Base-by-base conservation (phyloP, 2,888 invertebrate species). In the Melieria crassipennis region DNA sequence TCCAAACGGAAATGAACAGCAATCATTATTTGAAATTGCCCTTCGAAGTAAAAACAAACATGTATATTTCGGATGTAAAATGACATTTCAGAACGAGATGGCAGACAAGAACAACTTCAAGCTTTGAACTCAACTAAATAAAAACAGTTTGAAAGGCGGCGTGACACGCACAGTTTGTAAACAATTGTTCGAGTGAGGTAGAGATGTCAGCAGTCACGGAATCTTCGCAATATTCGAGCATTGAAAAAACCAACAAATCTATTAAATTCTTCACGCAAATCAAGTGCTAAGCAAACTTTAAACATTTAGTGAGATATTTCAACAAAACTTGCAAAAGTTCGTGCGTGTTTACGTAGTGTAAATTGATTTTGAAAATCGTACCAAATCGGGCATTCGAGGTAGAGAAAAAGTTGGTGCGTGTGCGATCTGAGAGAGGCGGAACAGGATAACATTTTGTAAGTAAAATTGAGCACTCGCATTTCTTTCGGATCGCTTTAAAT, bases 371-470 rank as follows among this genome's bases (percentile, higher is more conserved):
- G 61, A 72, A 72, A 74, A 70, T 63, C 42, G 69, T 72, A 48
- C 47, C 47, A 56, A 62, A 7, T 74, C 47, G 52, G 46, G 57
- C n/a, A 68, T 71, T 73, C 69, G 69, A 50, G 42, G 46, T 65
- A 11, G 6, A 52, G 43, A 66, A 13, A 60, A 30, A 63, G 10
- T 67, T 48, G 13, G 52, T 64, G 45, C 64, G 16, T 55, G 30
- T 46, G 43, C 70, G 42, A 47, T 9, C 50, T 74, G 76, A 78
- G 75, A 16, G n/a, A 11, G 56, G 70, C 73, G 74, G 76, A 79
- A 75, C 81, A 82, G 82, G 83, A 83, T 77, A 81, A 79, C 78
- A 79, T 78, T 81, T 83, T 81, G 80, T 81, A 81, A 83, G 81
- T 81, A 78, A 79, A 79, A 76, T 75, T 58, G 69, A 76, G 62